Evolutionary conservation across 2,113 vertebrate species (phyloP).

Genomic region (Poecile atricapillus): DNA sequence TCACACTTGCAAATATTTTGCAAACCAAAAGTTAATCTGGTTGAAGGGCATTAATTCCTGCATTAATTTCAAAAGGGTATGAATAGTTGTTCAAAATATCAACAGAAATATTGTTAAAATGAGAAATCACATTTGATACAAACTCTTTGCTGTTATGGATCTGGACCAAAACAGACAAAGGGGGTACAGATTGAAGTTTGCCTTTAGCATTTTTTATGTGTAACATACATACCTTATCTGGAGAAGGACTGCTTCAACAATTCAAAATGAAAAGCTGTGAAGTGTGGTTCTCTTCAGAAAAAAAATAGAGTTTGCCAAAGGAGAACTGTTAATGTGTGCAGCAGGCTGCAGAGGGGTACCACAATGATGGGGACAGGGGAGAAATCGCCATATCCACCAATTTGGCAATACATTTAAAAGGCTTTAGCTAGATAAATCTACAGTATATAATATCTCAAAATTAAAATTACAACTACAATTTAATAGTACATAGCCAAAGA

Average conservation of each 20-base stretch:
- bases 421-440: not conserved
- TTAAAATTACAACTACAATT: not conserved
- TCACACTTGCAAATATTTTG: not conserved
- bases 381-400: rapidly evolving
- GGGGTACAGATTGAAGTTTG: not conserved
- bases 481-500: not conserved
- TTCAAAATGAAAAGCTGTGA: not conserved
- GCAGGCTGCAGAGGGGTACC: not conserved
- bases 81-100: not conserved
- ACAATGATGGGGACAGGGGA: rapidly evolving
- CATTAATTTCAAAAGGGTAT: not conserved
- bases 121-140: not conserved
- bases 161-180: not conserved
- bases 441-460: not conserved
- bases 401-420: not conserved
- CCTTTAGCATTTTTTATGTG: not conserved
- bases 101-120: not conserved
- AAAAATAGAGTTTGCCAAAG: not conserved
- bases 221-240: not conserved
- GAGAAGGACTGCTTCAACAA: not conserved
- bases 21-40: not conserved
- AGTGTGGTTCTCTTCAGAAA: not conserved
- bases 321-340: not conserved
- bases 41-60: not conserved
- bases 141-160: not conserved